Evolutionary conservation across 2,888 invertebrate genomes (phyloP), one percentile per base, ranked within the genome.

Genomic region (Cantharis lateralis): DNA sequence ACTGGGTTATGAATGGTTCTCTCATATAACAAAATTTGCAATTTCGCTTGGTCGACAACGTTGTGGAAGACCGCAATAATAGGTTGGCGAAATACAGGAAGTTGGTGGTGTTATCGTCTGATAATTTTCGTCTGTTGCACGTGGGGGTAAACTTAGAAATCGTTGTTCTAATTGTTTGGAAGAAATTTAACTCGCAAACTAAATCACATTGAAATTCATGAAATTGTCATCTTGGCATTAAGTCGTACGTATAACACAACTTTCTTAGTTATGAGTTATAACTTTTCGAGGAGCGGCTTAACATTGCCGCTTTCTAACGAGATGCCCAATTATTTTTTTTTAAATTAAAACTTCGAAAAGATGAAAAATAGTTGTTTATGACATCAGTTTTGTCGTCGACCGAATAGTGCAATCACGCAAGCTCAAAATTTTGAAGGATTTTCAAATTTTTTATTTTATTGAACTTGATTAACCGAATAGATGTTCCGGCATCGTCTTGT

Each of bases 101-200:
- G 72, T 68, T 72, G 11, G 64, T 61, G 71, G 66, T 48, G 66
- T 61, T 64, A 72, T 68, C 68, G 26, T 28, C 28, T 20, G 64
- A 72, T 63, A 72, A 72, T 18, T 64, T 72, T 66, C 72, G 72
- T 72, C 72, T 72, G 72, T 72, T 72, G 66, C 48, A 72, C 48
- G 66, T 64, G 72, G 72, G 68, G 72, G 72, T 68, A 72, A 72
- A 72, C 72, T 68, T 32, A 66, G 72, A 68, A 72, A 64, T 72
- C 72, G 61, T 48, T 72, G 61, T 72, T 72, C 72, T 72, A 72
- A 72, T 72, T 72, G 72, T 72, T 68, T 32, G 16, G 20, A 18
- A 20, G 72, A 72, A 72, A 72, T 72, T 64, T 15, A 72, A 72
- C 66, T 68, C 32, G 61, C 72, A 66, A 72, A 68, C 72, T 72